A percentile compares a stretch with the other conserved stretches of the same genome.
These are phyloP conservation scores for Trachelipus rathkii DNA, from an alignment of 1,140 invertebrate genomes.

Conservation along the genomic window DNA sequence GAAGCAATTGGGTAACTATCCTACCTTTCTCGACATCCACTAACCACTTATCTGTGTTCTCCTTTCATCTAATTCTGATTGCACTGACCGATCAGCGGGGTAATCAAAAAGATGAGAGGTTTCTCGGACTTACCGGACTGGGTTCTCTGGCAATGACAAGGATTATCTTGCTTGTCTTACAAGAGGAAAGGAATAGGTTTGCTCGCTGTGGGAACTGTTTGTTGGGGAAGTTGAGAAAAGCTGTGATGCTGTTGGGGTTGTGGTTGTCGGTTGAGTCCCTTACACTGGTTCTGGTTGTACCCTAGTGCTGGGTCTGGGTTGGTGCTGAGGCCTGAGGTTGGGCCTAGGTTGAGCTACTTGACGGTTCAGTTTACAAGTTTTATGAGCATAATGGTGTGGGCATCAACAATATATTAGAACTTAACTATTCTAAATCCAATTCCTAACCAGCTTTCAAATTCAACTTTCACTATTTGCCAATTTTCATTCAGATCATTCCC, in stretches of 20 bases:
- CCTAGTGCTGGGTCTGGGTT: not conserved
- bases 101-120: conserved; percentile 40
- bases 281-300: not conserved
- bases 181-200: conserved; percentile 8
- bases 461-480: conserved; percentile 26
- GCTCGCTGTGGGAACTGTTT: conserved; percentile 30
- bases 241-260: not conserved
- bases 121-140: not conserved
- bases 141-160: not conserved
- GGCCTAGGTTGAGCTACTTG: not conserved
- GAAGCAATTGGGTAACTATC: not conserved
- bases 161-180: not conserved
- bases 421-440: conserved; percentile 44
- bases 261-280: not conserved
- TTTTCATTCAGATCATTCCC: conserved; percentile 33
- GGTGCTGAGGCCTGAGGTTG: not conserved
- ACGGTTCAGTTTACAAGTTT: no score
- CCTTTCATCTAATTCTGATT: conserved; percentile 23
- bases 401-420: conserved; percentile 32
- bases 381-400: conserved; percentile 7
- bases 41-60: conserved; percentile 37
- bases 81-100: conserved; percentile 39
- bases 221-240: conserved; percentile 28
- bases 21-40: not conserved
- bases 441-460: conserved; percentile 43